phyloP scores from a whole-genome alignment of 1,140 invertebrate genomes.

The Heterodera carotae region DNA sequence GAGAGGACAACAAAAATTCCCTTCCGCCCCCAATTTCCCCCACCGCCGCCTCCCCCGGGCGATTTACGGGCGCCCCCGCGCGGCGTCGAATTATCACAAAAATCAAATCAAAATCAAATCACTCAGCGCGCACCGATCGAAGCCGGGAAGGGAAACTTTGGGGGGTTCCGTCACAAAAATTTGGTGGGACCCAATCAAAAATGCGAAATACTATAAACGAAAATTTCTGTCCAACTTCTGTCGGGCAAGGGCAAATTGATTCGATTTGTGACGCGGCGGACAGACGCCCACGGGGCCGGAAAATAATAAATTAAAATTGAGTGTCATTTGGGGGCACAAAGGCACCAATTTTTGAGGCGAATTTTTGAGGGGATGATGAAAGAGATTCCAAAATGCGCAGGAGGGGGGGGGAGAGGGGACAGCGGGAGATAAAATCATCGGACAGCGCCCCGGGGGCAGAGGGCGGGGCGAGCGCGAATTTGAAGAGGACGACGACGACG shows the following conservation, averaged over 20 bases:
- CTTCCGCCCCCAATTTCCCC: neutral
- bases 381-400: neutral
- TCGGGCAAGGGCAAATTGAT: conserved; percentile 2
- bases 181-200: neutral
- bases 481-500: neutral
- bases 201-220: neutral
- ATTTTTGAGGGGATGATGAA: neutral
- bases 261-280: conserved; percentile 8
- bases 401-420: neutral
- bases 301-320: conserved; percentile 1
- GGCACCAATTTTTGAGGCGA: neutral
- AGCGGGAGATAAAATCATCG: conserved; percentile 14
- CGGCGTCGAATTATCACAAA: neutral
- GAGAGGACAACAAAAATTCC: neutral
- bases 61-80: neutral
- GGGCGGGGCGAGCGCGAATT: neutral
- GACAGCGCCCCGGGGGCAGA: neutral
- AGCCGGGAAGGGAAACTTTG: neutral
- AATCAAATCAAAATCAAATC: conserved; percentile 1
- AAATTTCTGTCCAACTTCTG: neutral
- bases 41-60: neutral
- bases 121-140: neutral
- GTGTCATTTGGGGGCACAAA: neutral
- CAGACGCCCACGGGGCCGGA: neutral
- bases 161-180: conserved; percentile 9